Base-by-base conservation (phyloP, 2,888 invertebrate species). In the Tipula confusa region DNA sequence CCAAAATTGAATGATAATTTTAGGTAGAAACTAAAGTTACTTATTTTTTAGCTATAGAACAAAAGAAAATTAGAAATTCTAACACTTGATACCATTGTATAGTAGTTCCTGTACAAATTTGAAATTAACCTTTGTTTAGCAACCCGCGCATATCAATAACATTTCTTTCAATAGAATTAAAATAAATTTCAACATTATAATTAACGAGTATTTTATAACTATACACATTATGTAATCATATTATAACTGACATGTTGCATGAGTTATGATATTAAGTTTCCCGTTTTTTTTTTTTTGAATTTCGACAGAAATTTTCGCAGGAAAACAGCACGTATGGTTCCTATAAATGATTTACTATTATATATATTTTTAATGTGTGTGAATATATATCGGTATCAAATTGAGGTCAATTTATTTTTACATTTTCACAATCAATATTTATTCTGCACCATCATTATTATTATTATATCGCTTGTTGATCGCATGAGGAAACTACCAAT, bases 321-420 rank as follows among this genome's bases (percentile, higher is more conserved):
- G 64, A 64, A 64, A 64, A 64, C 64, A 64, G 64, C 64, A 64
- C 64, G 64, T 64, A 64, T 64, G 64, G 64, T 64, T 64, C 64
- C 64, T 64, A n/a, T n/a, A 64, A 64, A 64, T 64, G 64, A 64
- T 64, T 64, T 64, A 64, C 64, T 64, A 64, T 64, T 64, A 64
- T 64, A 43, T n/a, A 43, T 43, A n/a, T 43, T 43, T 43, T n/a
- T 43, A 43, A 36, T 43, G n/a, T 43, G 64, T 64, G 9, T 64
- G 2, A 1, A 9, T 24, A 64, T 2, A 43, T 43, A 43, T 64
- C 24, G 64, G 24, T 64, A 64, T 64, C 24, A 64, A 64, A 64
- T 64, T 64, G 64, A 64, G 64, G 64, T 64, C 64, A 64, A 64
- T 64, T 64, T 64, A 64, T 64, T 64, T 64, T 64, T 64, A 24